Evolutionary conservation across 2,113 vertebrate species (phyloP).

Genomic region (Pterocles orientalis): DNA sequence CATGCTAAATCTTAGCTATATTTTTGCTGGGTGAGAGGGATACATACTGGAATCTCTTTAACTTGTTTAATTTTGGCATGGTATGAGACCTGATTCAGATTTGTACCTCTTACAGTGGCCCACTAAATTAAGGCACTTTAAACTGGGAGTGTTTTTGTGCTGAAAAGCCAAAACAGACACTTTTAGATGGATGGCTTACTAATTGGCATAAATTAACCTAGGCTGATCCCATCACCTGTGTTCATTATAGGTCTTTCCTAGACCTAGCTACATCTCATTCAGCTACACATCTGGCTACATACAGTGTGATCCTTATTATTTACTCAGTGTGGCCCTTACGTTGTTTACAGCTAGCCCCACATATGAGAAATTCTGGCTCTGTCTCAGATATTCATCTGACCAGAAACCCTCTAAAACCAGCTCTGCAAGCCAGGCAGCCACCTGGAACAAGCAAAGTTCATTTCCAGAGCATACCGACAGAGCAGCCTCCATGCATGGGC

Average conservation of each 20-base stretch:
- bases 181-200: background rate
- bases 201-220: background rate
- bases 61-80: background rate
- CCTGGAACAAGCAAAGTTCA: background rate
- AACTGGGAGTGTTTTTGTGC: background rate
- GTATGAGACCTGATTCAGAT: background rate
- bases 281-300: background rate
- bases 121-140: background rate
- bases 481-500: background rate
- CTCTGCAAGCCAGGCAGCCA: background rate
- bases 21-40: background rate
- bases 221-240: background rate
- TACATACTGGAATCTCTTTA: background rate
- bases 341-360: background rate
- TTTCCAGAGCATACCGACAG: background rate
- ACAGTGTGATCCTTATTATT: background rate
- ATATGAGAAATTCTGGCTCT: background rate
- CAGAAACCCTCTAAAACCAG: background rate
- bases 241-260: background rate
- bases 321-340: background rate
- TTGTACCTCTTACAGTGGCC: background rate
- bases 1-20: background rate
- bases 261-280: background rate
- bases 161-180: background rate
- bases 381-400: background rate